Conservation (phyloP, 2,797 vertebrate species). For the Halcyon smyrnensis region DNA sequence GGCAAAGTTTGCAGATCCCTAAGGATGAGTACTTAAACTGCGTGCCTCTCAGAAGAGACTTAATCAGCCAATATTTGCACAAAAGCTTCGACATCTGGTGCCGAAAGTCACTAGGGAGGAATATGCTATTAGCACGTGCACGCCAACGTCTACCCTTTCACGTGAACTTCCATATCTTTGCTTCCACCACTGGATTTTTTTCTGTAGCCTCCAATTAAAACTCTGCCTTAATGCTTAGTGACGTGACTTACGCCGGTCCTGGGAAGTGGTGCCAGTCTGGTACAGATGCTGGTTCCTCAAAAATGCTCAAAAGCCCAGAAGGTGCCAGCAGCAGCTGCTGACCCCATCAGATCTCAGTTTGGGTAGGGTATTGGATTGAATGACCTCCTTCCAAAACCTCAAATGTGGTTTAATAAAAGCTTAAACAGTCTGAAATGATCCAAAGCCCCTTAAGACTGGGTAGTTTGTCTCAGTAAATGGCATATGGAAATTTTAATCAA, state of each 20-base stretch:
- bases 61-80: constrained; percentile 47
- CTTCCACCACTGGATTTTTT: neutral
- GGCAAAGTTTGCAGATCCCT: neutral
- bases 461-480: neutral
- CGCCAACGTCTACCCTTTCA: neutral
- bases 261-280: neutral
- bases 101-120: neutral
- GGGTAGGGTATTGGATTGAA: neutral
- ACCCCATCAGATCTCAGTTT: neutral
- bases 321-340: neutral
- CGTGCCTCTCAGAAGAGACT: neutral
- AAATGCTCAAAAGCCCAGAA: neutral
- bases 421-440: neutral
- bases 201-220: neutral
- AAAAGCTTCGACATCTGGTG: neutral
- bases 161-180: neutral
- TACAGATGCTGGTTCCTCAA: neutral
- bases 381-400: neutral
- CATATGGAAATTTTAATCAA: constrained; percentile 35
- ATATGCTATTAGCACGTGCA: neutral
- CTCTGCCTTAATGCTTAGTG: neutral
- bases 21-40: neutral
- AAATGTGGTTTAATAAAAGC: neutral
- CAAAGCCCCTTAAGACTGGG: neutral
- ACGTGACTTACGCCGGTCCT: neutral